phyloP scores from a whole-genome alignment of 2,888 invertebrate species.

The Drosophila trichaetosa region DNA sequence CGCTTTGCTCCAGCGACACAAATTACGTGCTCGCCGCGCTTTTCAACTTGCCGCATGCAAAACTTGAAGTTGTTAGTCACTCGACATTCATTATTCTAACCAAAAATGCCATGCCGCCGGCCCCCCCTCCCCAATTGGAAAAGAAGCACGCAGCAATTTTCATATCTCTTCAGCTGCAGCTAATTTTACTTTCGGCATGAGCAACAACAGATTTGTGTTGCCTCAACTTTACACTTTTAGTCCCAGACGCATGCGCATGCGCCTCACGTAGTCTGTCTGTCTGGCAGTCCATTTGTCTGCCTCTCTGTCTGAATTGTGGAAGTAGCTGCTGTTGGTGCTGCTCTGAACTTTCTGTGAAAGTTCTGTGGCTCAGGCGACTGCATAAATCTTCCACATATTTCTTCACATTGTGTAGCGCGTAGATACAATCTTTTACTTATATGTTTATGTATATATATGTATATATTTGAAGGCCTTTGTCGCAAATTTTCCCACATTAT shows the following conservation, averaged over 20 bases:
- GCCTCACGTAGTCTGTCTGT: constrained; percentile 62
- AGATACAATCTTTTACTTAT: constrained; percentile 53
- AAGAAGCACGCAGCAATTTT: constrained; percentile 28
- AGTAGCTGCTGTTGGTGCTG: constrained; percentile 17
- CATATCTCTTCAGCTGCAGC: constrained; percentile 55
- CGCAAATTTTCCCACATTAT: constrained; percentile 56
- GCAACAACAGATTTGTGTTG: constrained; percentile 18
- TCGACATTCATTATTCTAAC: constrained; percentile 38
- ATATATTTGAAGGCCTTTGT: constrained; percentile 52
- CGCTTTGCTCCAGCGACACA: constrained; percentile 55
- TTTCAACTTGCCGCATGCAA: constrained; percentile 62
- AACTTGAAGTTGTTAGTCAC: constrained; percentile 52
- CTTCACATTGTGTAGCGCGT: constrained; percentile 40
- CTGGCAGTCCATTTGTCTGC: neutral
- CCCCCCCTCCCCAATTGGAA: neutral
- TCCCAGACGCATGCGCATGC: constrained; percentile 67
- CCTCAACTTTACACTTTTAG: constrained; percentile 1
- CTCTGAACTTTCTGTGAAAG: constrained; percentile 75
- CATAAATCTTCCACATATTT: constrained; percentile 59
- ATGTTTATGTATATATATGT: constrained; percentile 13
- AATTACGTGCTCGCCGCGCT: constrained; percentile 68
- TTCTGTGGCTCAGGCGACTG: constrained; percentile 60
- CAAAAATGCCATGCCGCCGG: constrained; percentile 31
- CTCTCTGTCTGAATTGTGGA: constrained; percentile 13
- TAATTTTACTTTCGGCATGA: constrained; percentile 70